A percentile compares a stretch with the other conserved stretches of the same genome.
These are phyloP conservation scores for Aelia acuminata DNA, from an alignment of 2,888 invertebrate genomes.

Conservation along the genomic window DNA sequence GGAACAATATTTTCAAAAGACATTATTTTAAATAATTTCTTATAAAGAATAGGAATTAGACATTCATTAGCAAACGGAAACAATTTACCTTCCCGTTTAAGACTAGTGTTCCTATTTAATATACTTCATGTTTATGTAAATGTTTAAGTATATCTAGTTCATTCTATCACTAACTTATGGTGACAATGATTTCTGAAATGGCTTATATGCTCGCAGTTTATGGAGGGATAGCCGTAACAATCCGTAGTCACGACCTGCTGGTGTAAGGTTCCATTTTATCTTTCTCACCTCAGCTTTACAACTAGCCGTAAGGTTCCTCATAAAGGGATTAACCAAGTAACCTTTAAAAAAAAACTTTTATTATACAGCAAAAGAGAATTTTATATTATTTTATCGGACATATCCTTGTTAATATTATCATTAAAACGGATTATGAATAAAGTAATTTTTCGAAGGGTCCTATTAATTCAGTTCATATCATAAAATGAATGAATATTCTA, in stretches of 20 bases:
- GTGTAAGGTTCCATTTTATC: slow-evolving; percentile 11
- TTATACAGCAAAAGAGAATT: not conserved
- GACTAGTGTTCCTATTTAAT: too few species aligned
- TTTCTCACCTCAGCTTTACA: not conserved
- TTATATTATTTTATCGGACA: not conserved
- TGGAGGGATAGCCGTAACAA: not conserved
- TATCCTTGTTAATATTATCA: not conserved
- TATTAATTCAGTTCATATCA: too few species aligned
- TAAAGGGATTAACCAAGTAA: not conserved
- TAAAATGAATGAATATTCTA: too few species aligned
- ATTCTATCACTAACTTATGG: not conserved
- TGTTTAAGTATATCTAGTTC: not conserved
- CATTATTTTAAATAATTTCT: too few species aligned
- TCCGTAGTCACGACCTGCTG: slow-evolving; percentile 7
- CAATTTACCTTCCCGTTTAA: not conserved
- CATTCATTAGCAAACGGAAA: not conserved
- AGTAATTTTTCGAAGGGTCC: too few species aligned
- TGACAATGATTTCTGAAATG: not conserved
- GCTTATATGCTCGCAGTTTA: not conserved
- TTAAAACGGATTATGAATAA: too few species aligned
- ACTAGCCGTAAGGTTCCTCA: not conserved
- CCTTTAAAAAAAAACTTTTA: not conserved
- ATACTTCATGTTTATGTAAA: not conserved
- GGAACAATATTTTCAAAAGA: too few species aligned
- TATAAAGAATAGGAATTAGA: too few species aligned